Evolutionary conservation across 2,888 invertebrate species (phyloP), one percentile per base, ranked within the genome.

Genomic region (Pedicia rivosa): DNA sequence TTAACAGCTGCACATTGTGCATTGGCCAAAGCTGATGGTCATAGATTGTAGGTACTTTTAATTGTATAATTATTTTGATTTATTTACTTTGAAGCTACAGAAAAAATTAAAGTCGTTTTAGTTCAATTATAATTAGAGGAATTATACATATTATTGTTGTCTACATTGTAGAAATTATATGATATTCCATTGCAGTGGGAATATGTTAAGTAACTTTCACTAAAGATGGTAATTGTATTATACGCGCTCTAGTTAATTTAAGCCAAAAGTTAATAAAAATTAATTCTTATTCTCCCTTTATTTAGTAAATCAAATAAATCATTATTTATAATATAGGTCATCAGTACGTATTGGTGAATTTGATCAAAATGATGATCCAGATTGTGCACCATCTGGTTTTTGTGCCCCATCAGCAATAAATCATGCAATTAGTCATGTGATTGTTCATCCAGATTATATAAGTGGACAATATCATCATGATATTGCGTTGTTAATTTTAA

Each of bases 1-100:
- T 55, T 83, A 24, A 82, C 82, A 1, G 81, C 83, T 0, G 82
- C 81, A 0, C 80, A 82, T 50, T 83, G 83, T 52, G 82, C 81
- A 2, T 55, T 82, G 36, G 81, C 80, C 1, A 79, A 78, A 52
- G 76, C 78, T 8, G 74, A 77, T 36, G 76, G 75, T 46, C 81
- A 76, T 51, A 74, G 78, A 57, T 56, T 83, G 81, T 82, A 62
- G 10, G 20, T 32, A 31, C 12, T 12, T n/a, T 9, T 13, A 20
- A n/a, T n/a, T 10, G 24, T 24, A 10, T 24, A 24, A 13, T 26
- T 33, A 27, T 33, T 37, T 38, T 17, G 5, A 33, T 37, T 6
- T 15, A 7, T 31, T 12, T 35, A 3, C 12, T 10, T n/a, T n/a
- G n/a, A n/a, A n/a, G n/a, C n/a, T n/a, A n/a, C n/a, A n/a, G n/a